phyloP scores from a whole-genome alignment of 1,140 invertebrate species.

The Spodoptera litura region DNA sequence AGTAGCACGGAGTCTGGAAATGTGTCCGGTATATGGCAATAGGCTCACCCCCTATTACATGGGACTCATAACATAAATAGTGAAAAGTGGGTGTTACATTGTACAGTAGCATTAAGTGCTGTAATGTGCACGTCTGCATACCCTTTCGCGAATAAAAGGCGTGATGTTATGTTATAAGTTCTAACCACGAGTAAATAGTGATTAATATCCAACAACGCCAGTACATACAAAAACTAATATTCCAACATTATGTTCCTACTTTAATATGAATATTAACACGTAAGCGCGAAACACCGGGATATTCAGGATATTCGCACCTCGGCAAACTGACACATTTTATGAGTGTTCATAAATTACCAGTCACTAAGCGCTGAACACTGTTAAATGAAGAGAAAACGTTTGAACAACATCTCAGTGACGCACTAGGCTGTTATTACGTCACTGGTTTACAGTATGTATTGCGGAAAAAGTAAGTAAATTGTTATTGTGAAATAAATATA shows the following conservation, averaged over 20 bases:
- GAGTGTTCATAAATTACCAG: constrained; percentile 30
- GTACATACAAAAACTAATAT: not conserved
- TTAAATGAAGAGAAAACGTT: constrained; percentile 25
- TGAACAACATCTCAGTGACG: not conserved
- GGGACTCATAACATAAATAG: too few species aligned
- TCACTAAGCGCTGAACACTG: constrained; percentile 4
- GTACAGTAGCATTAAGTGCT: too few species aligned
- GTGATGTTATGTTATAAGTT: too few species aligned
- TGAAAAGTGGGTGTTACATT: too few species aligned
- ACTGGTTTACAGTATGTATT: not conserved
- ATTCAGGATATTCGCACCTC: constrained; percentile 22
- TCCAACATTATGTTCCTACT: not conserved
- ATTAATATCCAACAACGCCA: too few species aligned
- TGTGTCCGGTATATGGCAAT: too few species aligned
- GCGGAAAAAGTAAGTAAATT: not conserved
- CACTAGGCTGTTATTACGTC: constrained; percentile 5
- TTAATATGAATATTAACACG: constrained; percentile 17
- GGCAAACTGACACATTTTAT: constrained; percentile 33
- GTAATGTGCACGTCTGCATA: too few species aligned
- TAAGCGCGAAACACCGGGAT: not conserved
- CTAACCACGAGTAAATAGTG: too few species aligned
- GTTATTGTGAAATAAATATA: not conserved
- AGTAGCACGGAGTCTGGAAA: too few species aligned
- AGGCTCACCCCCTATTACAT: too few species aligned
- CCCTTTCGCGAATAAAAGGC: too few species aligned